Evolutionary conservation across 1,140 invertebrate genomes (phyloP).

Genomic region (Habropoda laboriosa): DNA sequence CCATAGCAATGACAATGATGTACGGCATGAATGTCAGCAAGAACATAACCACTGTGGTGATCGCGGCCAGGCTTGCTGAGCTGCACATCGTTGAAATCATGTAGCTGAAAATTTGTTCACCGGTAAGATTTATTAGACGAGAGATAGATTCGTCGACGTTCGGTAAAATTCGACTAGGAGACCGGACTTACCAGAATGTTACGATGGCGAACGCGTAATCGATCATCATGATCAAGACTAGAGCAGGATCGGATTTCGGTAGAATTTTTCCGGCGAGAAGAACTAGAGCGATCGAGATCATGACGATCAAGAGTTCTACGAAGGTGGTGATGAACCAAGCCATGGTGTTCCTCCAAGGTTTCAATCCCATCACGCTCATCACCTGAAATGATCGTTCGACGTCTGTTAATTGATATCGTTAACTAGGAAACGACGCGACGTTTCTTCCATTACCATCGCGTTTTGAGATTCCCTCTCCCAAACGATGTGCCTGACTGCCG

Average conservation of each 20-base stretch:
- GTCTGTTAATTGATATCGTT: neutral
- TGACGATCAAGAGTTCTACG: constrained; percentile 82
- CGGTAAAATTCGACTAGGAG: neutral
- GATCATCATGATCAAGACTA: constrained; percentile 83
- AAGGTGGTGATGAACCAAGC: constrained; percentile 84
- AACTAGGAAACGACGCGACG: no score
- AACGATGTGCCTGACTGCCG: constrained; percentile 84
- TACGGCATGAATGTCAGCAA: constrained; percentile 86
- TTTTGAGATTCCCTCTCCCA: constrained; percentile 86
- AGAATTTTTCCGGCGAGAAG: constrained; percentile 83
- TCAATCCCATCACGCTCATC: constrained; percentile 87
- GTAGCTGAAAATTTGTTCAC: constrained; percentile 81
- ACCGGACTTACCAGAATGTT: constrained; percentile 85
- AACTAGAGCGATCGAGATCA: constrained; percentile 80
- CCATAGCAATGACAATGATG: constrained; percentile 85
- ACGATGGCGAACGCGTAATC: constrained; percentile 84
- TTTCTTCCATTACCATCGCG: constrained; percentile 81
- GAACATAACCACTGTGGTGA: constrained; percentile 84
- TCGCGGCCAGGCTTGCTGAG: constrained; percentile 85
- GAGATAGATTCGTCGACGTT: no score
- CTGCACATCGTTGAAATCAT: constrained; percentile 86
- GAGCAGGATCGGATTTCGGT: constrained; percentile 81
- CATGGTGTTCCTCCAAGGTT: constrained; percentile 83
- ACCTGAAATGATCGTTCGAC: constrained; percentile 76
- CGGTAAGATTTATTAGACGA: no score